Evolutionary conservation across 2,888 invertebrate species (phyloP), one percentile per base, ranked within the genome.

Genomic region (Xanthia icteritia): DNA sequence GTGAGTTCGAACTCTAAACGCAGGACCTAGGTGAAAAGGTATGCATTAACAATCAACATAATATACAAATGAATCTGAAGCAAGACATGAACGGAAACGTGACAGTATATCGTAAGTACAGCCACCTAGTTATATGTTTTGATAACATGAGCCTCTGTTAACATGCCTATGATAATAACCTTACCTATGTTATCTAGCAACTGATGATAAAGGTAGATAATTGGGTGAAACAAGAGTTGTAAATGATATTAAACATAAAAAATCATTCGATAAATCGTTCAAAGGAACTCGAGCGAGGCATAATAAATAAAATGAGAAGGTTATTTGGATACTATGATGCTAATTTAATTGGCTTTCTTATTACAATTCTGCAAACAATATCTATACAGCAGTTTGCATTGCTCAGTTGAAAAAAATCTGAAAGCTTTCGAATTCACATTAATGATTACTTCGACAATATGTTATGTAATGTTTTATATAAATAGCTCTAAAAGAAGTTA

Each of bases 61-160:
- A 74, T 65, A 63, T 60, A 69, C 36, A 63, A 67, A 67, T 66
- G 5, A 67, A 71, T 63, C 31, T 68, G 11, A 71, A 69, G 56
- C 56, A 67, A 80, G 65, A 31, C 20, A n/a, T 60, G 68, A 77
- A 68, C 48, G 58, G 39, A 31, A 67, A 77, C 68, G 76, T 77
- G 68, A 67, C 76, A 51, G 42, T 51, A 27, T 70, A 73, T 36
- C 39, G 74, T 71, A 66, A 69, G 65, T 60, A 39, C 54, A 58
- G 71, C 78, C 74, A 81, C 48, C 81, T 73, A 76, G 73, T 68
- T 80, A 73, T 77, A 85, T 79, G 79, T 84, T 83, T 69, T 84
- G 81, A 86, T 89, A 87, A 85, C 84, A 84, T 60, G 71, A 81
- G 74, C 74, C 75, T 77, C 74, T 84, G 81, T 89, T 89, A 85